These are phyloP conservation scores for Cyprinodon variegatus DNA, from an alignment of 2,113 vertebrate genomes.

Conservation along the genomic window DNA sequence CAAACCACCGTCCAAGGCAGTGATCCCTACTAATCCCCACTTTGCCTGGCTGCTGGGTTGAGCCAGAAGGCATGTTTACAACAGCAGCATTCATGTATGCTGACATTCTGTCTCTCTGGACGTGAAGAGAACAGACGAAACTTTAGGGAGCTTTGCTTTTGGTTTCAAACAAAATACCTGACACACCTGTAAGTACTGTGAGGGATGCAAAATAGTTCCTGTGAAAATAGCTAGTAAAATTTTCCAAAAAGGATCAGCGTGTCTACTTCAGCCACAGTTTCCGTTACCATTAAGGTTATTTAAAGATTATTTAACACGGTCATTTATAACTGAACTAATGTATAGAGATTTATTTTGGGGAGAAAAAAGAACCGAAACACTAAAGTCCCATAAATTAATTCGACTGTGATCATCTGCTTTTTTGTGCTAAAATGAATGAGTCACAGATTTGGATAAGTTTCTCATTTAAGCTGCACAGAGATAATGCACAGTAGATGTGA, in stretches of 20 bases:
- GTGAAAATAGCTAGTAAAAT: constrained; percentile 22
- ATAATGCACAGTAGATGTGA: background rate
- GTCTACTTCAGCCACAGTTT: background rate
- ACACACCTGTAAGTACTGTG: background rate
- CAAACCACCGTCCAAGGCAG: constrained; percentile 43
- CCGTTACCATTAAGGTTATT: background rate
- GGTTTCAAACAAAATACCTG: constrained; percentile 20
- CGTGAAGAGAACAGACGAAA: constrained; percentile 36
- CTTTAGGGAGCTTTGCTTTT: constrained; percentile 14
- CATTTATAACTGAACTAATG: background rate
- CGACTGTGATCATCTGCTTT: background rate
- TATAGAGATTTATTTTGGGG: too few species aligned
- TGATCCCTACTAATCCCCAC: constrained; percentile 62
- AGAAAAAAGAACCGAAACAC: background rate
- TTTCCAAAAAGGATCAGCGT: constrained; percentile 1
- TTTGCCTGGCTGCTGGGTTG: constrained; percentile 37
- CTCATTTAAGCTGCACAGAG: constrained; percentile 3
- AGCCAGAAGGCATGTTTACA: constrained; percentile 49
- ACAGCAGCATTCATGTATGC: constrained; percentile 43
- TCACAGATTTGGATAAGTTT: background rate
- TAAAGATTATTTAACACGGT: background rate
- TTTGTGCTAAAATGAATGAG: background rate
- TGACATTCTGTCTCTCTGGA: constrained; percentile 40
- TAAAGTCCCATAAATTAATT: background rate
- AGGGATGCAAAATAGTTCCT: constrained; percentile 7